Base-by-base conservation (phyloP, 2,888 invertebrate genomes). In the Boloria selene region DNA sequence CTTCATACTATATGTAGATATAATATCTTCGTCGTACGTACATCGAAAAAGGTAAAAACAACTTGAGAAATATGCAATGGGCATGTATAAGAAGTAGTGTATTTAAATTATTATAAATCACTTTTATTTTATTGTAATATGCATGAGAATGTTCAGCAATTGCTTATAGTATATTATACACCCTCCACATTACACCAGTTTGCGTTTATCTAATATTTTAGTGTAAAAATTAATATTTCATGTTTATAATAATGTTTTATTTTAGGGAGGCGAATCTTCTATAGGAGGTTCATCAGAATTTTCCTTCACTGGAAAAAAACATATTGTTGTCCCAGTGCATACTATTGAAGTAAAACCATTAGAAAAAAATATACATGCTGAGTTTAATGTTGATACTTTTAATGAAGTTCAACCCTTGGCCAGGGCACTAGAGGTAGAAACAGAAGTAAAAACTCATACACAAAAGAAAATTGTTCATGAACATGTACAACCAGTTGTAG, bases 211-310 rank as follows among this genome's bases (percentile, higher is more conserved):
- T 10, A 10, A 45, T 45, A 38, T 52, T 14, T n/a, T 22, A 22
- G 16, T 13, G 2, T 22, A 22, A 22, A 22, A 22, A 22, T 22
- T n/a, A 51, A 18, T 18, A 14, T 2, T 4, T 17, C 3, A 14
- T 3, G 16, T 14, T 60, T 14, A n/a, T 17, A 22, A 22, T 6
- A 49, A 16, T 6, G 59, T 52, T 52, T 14, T 18, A 47, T 79
- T 76, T 60, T 78, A 90, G 90, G 86, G 82, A 50, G 88, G 88
- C 22, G 82, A 82, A 71, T 72, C 83, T 4, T 77, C 76, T 7
- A 73, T 66, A 31, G 77, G 75, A 58, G 87, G 84, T 64, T 77
- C 84, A 52, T 75, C 81, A 55, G 86, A 85, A 73, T 82, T 80
- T 70, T 74, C 79, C 6, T 83, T 81, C 53, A 79, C 84, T 52